Conservation (phyloP, 2,113 vertebrate species). For the Ploceus nigricollis region DNA sequence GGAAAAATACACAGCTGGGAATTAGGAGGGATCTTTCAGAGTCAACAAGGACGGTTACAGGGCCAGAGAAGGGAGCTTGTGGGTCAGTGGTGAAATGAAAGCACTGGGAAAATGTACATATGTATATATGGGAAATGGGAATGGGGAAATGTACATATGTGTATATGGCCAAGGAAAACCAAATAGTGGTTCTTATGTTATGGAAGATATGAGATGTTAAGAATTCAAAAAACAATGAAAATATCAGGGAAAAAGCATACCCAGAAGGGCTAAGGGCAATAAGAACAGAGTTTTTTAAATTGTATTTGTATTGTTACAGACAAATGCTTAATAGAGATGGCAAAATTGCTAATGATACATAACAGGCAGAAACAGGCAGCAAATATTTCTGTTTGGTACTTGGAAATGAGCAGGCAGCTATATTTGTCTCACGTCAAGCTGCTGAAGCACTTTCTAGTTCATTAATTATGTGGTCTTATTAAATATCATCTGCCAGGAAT, state of each 20-base stretch:
- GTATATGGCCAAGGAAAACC: not conserved
- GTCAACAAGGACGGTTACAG: not conserved
- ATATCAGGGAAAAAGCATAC: not conserved
- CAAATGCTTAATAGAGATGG: constrained; percentile 20
- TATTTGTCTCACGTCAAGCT: constrained; percentile 34
- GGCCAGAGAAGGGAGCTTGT: not conserved
- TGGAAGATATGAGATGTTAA: not conserved
- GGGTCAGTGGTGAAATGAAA: not conserved
- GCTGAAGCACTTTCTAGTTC: constrained; percentile 26
- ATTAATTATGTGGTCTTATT: constrained; percentile 37
- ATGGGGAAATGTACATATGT: not conserved
- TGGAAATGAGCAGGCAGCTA: constrained; percentile 45
- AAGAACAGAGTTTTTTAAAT: not conserved
- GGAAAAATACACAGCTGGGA: not conserved
- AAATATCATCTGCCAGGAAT: constrained; percentile 43
- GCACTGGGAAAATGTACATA: not conserved
- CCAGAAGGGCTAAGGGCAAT: not conserved
- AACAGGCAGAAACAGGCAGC: constrained; percentile 17
- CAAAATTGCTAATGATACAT: constrained; percentile 19
- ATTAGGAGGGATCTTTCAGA: not conserved
- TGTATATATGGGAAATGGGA: not conserved
- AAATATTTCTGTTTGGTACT: constrained; percentile 43
- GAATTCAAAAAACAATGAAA: not conserved
- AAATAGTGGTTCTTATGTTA: fast-evolving
- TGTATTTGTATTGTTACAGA: not conserved